Conservation (phyloP, 2,113 vertebrate species). For the Carassius gibelio region DNA sequence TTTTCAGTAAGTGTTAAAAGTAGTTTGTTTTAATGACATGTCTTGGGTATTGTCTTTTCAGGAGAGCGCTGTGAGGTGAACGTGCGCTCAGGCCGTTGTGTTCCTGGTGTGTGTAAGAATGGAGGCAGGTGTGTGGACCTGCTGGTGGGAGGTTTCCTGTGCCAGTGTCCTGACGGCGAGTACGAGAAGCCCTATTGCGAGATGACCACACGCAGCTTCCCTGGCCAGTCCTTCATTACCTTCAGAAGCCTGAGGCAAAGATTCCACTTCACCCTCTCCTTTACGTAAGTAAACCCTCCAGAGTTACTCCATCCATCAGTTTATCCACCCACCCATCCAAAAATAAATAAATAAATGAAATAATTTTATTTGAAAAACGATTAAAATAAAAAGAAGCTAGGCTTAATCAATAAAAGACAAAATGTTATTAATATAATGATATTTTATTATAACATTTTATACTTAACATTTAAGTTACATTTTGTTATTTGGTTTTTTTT, state of each 20-base stretch:
- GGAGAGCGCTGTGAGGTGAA: constrained; percentile 90
- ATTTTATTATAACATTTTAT: no score
- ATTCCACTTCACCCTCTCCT: constrained; percentile 92
- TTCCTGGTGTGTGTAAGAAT: constrained; percentile 86
- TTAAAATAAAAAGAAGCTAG: no score
- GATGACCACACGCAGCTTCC: constrained; percentile 93
- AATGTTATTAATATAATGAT: not conserved
- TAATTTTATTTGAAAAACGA: no score
- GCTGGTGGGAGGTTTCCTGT: constrained; percentile 89
- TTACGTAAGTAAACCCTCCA: constrained; percentile 81
- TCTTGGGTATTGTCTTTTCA: constrained; percentile 49
- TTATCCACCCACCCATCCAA: not conserved
- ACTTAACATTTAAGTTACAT: not conserved
- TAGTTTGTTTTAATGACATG: no score
- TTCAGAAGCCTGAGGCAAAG: constrained; percentile 91
- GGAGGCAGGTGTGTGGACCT: constrained; percentile 89
- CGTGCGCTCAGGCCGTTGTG: constrained; percentile 82
- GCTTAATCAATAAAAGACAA: not conserved
- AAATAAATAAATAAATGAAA: no score
- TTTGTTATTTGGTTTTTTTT: not conserved
- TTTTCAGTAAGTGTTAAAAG: no score
- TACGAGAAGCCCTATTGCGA: constrained; percentile 91
- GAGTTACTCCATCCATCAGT: not conserved
- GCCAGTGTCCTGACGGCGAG: constrained; percentile 85
- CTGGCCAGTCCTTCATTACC: constrained; percentile 88